These are phyloP conservation scores for Apodemia duryi DNA, from an alignment of 2,888 invertebrate genomes.

Conservation along the genomic window DNA sequence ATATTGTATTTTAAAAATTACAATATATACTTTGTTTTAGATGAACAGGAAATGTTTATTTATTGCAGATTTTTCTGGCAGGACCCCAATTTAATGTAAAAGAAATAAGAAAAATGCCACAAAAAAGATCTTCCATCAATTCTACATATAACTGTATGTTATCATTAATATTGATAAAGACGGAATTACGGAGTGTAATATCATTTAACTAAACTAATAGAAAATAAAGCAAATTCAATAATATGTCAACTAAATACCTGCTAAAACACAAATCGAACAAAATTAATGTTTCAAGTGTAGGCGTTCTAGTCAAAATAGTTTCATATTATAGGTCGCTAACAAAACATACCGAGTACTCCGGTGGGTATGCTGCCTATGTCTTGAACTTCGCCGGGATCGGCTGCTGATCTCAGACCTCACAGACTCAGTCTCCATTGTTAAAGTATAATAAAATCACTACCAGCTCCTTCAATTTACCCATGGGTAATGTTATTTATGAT, in stretches of 20 bases:
- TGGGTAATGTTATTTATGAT: conserved; percentile 47
- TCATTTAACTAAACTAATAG: background rate
- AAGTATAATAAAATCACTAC: conserved; percentile 36
- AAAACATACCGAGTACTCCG: conserved; percentile 81
- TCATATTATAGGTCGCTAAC: conserved; percentile 20
- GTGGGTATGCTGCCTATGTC: conserved; percentile 81
- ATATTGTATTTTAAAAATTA: no score
- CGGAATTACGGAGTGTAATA: background rate
- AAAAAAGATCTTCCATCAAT: no score
- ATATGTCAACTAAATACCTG: background rate
- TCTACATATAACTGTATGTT: no score
- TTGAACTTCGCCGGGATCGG: conserved; percentile 85
- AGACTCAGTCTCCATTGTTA: conserved; percentile 94
- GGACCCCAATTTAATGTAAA: no score
- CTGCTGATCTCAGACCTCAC: conserved; percentile 95
- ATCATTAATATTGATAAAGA: no score
- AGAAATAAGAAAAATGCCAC: no score
- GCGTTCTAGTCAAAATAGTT: background rate
- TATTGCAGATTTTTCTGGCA: no score
- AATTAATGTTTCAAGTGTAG: no score
- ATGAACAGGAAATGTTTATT: no score
- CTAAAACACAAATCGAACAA: no score
- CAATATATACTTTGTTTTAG: no score
- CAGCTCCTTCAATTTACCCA: conserved; percentile 49
- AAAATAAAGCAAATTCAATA: background rate